Evolutionary conservation across 2,888 invertebrate species (phyloP).

Genomic region (Cantharis nigra): DNA sequence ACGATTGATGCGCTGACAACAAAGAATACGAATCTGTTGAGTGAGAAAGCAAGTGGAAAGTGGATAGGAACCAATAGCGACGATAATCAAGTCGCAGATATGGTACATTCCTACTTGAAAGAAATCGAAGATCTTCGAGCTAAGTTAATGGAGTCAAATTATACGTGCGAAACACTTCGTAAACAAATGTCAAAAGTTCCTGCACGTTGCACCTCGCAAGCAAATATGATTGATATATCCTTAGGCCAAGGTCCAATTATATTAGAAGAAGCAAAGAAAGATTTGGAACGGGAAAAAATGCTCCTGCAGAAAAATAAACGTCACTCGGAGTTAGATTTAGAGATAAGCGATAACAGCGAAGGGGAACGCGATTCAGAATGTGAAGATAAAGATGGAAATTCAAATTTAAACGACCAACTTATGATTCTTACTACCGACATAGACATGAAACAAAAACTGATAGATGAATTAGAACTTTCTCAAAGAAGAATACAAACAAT

Average conservation of each 20-base stretch:
- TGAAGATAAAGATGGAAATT: slow-evolving; percentile 60
- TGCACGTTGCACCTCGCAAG: slow-evolving; percentile 1
- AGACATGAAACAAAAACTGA: slow-evolving; percentile 90
- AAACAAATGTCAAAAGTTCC: slow-evolving; percentile 53
- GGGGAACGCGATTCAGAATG: slow-evolving; percentile 65
- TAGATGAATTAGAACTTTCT: slow-evolving; percentile 90
- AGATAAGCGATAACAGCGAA: slow-evolving; percentile 61
- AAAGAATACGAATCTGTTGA: slow-evolving; percentile 78
- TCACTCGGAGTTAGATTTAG: slow-evolving; percentile 61
- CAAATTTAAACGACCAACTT: slow-evolving; percentile 77
- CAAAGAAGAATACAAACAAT: slow-evolving; percentile 84
- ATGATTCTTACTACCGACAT: slow-evolving; percentile 92
- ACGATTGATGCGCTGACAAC: slow-evolving; percentile 86
- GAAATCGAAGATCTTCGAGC: slow-evolving; percentile 91
- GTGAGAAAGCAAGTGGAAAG: slow-evolving; percentile 73
- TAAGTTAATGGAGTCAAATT: slow-evolving; percentile 86
- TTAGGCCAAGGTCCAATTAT: slow-evolving; percentile 59
- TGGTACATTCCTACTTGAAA: slow-evolving; percentile 82
- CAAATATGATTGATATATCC: slow-evolving; percentile 37
- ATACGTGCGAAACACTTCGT: slow-evolving; percentile 74
- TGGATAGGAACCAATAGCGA: slow-evolving; percentile 60
- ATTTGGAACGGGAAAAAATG: slow-evolving; percentile 66
- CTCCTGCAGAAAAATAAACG: slow-evolving; percentile 46
- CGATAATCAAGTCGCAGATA: slow-evolving; percentile 65
- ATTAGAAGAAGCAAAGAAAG: slow-evolving; percentile 79